Evolutionary conservation across 2,797 vertebrate species (phyloP).

Genomic region (Oreortyx pictus): DNA sequence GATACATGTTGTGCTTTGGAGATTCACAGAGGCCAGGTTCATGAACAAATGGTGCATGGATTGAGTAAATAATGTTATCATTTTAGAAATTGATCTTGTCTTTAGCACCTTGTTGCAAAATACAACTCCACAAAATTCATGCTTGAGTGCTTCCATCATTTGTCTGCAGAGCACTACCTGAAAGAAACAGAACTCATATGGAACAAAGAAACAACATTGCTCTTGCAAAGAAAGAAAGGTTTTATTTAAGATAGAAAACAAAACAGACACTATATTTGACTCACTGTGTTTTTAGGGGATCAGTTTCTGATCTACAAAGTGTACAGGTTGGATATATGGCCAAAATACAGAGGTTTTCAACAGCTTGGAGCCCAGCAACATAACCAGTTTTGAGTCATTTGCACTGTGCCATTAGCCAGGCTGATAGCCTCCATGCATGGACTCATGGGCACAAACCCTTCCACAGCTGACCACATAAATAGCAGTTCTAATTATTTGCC

Average conservation of each 20-base stretch:
- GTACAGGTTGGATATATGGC: neutral
- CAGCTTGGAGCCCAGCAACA: neutral
- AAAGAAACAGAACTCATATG: neutral
- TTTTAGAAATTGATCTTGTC: neutral
- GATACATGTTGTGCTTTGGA: neutral
- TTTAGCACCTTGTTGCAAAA: neutral
- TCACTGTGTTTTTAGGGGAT: neutral
- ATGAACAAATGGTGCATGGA: neutral
- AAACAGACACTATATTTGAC: neutral
- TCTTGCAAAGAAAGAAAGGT: neutral
- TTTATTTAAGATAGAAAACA: neutral
- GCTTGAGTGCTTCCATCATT: neutral
- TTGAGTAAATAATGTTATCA: neutral
- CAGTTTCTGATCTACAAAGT: neutral
- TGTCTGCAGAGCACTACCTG: neutral
- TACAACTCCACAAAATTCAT: neutral
- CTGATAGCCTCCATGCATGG: neutral
- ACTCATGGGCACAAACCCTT: neutral
- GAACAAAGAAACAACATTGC: neutral
- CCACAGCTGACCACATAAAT: fast-evolving
- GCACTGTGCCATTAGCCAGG: fast-evolving
- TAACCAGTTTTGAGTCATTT: neutral
- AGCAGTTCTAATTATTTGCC: neutral
- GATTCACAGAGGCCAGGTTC: neutral
- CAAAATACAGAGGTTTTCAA: neutral